Percentiles rank a stretch among this genome's conserved stretches.
phyloP scores from a whole-genome alignment of 1,140 invertebrate genomes.

The Bombus impatiens region DNA sequence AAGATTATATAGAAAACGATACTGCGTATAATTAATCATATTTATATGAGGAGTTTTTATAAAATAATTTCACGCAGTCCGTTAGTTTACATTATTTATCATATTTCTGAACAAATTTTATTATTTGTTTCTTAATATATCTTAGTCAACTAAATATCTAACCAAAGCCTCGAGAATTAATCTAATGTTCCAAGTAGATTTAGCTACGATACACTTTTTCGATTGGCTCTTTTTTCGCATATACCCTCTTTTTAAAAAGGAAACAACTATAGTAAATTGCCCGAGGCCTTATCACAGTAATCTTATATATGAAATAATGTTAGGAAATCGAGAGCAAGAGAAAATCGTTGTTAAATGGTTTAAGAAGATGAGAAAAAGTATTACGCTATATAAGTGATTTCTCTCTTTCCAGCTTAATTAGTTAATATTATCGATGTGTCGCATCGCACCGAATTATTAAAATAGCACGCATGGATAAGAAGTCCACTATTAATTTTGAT shows the following conservation, averaged over 20 bases:
- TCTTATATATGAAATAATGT: slow-evolving; percentile 73
- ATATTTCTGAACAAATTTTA: slow-evolving; percentile 70
- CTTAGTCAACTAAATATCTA: slow-evolving; percentile 26
- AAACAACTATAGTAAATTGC: slow-evolving; percentile 76
- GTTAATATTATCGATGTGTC: slow-evolving; percentile 51
- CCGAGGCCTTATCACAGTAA: slow-evolving; percentile 80
- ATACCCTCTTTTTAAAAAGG: slow-evolving; percentile 10
- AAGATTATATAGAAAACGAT: slow-evolving; percentile 63
- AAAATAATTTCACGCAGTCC: slow-evolving; percentile 76
- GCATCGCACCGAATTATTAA: slow-evolving; percentile 51
- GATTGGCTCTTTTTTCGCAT: slow-evolving; percentile 23
- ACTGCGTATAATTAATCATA: slow-evolving; percentile 71
- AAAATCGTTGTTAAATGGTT: slow-evolving; percentile 55
- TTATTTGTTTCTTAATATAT: slow-evolving; percentile 1
- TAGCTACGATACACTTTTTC: slow-evolving; percentile 15
- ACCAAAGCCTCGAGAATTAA: slow-evolving; percentile 50
- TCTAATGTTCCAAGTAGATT: slow-evolving; percentile 26
- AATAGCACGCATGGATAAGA: slow-evolving; percentile 41
- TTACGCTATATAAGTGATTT: slow-evolving; percentile 46
- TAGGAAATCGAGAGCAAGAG: slow-evolving; percentile 63
- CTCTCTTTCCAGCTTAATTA: slow-evolving; percentile 43
- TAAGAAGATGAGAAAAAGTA: slow-evolving; percentile 48
- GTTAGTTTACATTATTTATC: slow-evolving; percentile 75
- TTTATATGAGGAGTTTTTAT: slow-evolving; percentile 77
- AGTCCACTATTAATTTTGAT: slow-evolving; percentile 51